Conservation (phyloP, 2,113 vertebrate genomes). For the Antigone vipio region DNA sequence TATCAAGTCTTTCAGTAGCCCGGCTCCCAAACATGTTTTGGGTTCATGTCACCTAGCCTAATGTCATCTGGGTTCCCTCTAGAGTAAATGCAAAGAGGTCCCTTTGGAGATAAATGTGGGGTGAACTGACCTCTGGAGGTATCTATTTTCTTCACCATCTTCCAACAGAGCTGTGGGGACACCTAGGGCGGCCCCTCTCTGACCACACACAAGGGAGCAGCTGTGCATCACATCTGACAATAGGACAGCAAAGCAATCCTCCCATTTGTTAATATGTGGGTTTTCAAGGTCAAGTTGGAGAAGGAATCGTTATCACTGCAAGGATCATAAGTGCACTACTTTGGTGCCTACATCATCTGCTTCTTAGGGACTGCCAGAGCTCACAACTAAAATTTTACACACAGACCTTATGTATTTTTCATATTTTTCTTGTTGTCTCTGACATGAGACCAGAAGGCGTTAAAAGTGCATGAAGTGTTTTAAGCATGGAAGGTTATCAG, state of each 20-base stretch:
- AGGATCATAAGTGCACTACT: neutral
- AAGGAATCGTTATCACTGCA: neutral
- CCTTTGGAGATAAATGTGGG: neutral
- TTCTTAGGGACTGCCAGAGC: neutral
- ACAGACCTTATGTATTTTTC: neutral
- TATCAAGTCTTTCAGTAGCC: neutral
- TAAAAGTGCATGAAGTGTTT: neutral
- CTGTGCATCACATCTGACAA: neutral
- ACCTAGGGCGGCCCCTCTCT: neutral
- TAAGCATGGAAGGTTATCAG: neutral
- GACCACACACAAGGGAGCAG: neutral
- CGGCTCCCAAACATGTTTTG: neutral
- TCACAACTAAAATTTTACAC: neutral
- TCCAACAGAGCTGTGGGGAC: neutral
- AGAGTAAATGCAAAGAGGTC: neutral
- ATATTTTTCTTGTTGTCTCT: neutral
- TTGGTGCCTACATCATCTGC: neutral
- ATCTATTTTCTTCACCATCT: neutral
- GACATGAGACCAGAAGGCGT: neutral
- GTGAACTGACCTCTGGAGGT: neutral
- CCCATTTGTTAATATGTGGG: accelerated
- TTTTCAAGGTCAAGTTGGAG: neutral
- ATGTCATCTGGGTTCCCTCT: accelerated
- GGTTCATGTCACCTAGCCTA: neutral
- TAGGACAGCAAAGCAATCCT: neutral